These are phyloP conservation scores for Maniola jurtina DNA, from an alignment of 1,140 invertebrate genomes.

Conservation along the genomic window DNA sequence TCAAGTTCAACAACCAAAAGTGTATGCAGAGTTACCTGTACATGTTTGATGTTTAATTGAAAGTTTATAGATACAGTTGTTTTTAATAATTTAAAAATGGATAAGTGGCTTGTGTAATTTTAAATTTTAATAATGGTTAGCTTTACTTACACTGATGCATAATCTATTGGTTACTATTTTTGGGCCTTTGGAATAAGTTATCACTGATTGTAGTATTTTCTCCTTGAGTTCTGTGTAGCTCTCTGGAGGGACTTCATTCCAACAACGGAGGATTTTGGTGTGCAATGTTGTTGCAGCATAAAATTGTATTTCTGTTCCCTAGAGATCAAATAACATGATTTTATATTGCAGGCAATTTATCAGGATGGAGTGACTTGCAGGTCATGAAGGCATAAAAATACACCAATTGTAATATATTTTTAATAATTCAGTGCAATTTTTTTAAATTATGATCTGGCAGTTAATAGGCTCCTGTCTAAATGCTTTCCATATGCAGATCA, in stretches of 20 bases:
- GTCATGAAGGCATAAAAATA: too few species aligned
- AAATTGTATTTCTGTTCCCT: conserved; percentile 93
- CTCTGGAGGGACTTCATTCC: conserved; percentile 89
- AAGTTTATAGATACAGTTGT: conserved; percentile 4
- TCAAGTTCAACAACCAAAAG: too few species aligned
- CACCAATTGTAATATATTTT: too few species aligned
- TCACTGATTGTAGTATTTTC: conserved; percentile 87
- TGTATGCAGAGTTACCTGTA: too few species aligned
- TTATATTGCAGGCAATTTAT: too few species aligned
- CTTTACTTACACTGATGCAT: conserved; percentile 89
- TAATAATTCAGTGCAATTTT: too few species aligned
- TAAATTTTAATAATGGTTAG: not conserved
- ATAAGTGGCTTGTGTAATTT: not conserved
- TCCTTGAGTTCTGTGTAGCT: conserved; percentile 87
- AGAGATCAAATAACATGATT: conserved; percentile 37
- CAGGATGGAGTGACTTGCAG: too few species aligned
- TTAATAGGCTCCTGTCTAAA: too few species aligned
- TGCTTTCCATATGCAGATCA: too few species aligned
- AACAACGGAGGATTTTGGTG: conserved; percentile 91
- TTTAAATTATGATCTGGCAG: too few species aligned
- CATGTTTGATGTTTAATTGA: too few species aligned
- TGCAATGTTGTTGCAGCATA: conserved; percentile 94
- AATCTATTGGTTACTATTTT: conserved; percentile 91
- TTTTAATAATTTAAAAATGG: too few species aligned
- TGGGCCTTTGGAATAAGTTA: conserved; percentile 86